phyloP scores from a whole-genome alignment of 2,113 vertebrate species.

The Rhipidura dahli region DNA sequence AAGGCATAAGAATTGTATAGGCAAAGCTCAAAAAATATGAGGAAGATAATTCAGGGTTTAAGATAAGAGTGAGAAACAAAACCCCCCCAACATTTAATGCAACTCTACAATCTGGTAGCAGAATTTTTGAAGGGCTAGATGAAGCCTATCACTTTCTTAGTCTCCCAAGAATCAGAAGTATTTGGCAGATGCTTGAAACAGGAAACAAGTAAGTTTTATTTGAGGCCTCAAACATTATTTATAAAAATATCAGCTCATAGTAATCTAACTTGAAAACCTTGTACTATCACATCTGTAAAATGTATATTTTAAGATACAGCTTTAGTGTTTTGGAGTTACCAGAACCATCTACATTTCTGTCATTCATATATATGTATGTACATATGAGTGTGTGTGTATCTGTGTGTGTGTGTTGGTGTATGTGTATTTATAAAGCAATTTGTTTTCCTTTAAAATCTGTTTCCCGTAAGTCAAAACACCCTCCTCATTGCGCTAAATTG shows the following conservation, averaged over 20 bases:
- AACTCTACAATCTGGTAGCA: background rate
- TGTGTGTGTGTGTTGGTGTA: background rate
- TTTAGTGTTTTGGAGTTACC: background rate
- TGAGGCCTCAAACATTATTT: background rate
- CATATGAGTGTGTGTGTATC: background rate
- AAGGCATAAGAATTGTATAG: background rate
- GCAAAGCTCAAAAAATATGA: background rate
- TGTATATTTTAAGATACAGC: background rate
- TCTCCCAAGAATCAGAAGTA: constrained; percentile 4
- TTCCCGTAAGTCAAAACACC: background rate
- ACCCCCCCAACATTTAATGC: background rate
- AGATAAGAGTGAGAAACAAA: background rate
- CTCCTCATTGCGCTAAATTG: background rate
- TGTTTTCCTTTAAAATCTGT: background rate
- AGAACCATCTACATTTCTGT: background rate
- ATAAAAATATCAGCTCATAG: background rate
- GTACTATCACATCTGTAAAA: background rate
- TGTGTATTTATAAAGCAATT: background rate
- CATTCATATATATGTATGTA: background rate
- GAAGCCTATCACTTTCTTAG: background rate
- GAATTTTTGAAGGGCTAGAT: background rate
- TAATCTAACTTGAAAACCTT: background rate
- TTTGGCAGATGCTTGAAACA: background rate
- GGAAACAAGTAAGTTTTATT: background rate
- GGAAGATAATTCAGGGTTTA: background rate